phyloP scores from a whole-genome alignment of 2,113 vertebrate genomes.

The Embiotoca jacksoni region DNA sequence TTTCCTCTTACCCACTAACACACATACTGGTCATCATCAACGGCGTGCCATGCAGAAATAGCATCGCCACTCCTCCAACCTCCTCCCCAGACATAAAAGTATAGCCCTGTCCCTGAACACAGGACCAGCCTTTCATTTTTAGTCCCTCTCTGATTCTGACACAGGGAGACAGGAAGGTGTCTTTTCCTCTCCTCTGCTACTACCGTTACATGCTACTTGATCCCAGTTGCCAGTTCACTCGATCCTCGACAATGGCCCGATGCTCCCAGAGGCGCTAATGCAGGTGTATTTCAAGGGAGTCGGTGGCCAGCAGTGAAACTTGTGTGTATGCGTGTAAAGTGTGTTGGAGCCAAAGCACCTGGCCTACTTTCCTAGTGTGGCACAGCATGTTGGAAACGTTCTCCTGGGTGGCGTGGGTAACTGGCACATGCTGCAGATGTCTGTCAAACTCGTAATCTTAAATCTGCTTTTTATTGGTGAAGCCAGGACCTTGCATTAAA shows the following conservation, averaged over 20 bases:
- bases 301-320: constrained; percentile 29
- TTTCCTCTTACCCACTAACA: constrained; percentile 74
- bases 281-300: constrained; percentile 73
- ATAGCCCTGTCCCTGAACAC: constrained; percentile 56
- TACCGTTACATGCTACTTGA: constrained; percentile 71
- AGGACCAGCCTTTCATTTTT: constrained; percentile 47
- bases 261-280: constrained; percentile 73
- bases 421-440: constrained; percentile 56
- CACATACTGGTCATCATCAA: constrained; percentile 72
- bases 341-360: constrained; percentile 58
- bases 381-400: constrained; percentile 31
- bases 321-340: constrained; percentile 14
- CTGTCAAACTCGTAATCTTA: constrained; percentile 57
- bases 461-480: constrained; percentile 52
- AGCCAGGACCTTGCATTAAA: not conserved
- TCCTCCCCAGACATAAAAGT: constrained; percentile 64
- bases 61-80: constrained; percentile 47
- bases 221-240: constrained; percentile 57
- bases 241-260: constrained; percentile 42
- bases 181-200: constrained; percentile 41
- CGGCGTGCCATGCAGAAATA: constrained; percentile 72
- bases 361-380: constrained; percentile 60
- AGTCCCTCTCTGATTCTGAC: constrained; percentile 42
- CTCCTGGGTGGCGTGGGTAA: constrained; percentile 41
- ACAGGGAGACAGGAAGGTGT: constrained; percentile 27